A percentile compares a stretch with the other conserved stretches of the same genome.
Conservation (phyloP, 2,797 vertebrate genomes). For the Bradypus variegatus region DNA sequence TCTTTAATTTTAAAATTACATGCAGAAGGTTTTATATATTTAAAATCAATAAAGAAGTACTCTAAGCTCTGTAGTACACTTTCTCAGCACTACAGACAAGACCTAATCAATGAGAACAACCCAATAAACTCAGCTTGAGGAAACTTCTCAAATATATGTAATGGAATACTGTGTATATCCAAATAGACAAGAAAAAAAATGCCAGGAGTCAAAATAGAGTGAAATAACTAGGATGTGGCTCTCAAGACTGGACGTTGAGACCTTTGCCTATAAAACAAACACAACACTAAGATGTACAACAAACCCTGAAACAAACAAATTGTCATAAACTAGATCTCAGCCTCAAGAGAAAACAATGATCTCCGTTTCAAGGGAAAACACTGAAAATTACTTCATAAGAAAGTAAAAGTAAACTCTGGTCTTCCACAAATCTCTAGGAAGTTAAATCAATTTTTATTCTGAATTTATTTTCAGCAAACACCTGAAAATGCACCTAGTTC, state of each 20-base stretch:
- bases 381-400: background rate
- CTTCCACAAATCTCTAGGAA: background rate
- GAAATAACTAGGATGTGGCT: background rate
- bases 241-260: background rate
- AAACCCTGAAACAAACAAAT: background rate
- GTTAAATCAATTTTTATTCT: slow-evolving; percentile 16
- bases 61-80: background rate
- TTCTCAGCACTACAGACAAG: background rate
- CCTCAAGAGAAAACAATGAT: background rate
- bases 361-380: slow-evolving; percentile 5
- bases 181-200: background rate
- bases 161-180: background rate
- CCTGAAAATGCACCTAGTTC: background rate
- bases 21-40: background rate
- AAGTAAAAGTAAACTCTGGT: background rate
- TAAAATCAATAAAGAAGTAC: slow-evolving; percentile 23
- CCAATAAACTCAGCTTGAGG: background rate
- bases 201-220: background rate
- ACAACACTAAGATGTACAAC: background rate
- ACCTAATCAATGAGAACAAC: background rate
- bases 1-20: slow-evolving; percentile 32
- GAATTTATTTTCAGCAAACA: slow-evolving; percentile 28
- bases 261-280: slow-evolving; percentile 14
- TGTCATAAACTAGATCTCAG: background rate
- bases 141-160: background rate